Base-by-base conservation (phyloP, 2,797 vertebrate species). In the Bovichtus diacanthus region DNA sequence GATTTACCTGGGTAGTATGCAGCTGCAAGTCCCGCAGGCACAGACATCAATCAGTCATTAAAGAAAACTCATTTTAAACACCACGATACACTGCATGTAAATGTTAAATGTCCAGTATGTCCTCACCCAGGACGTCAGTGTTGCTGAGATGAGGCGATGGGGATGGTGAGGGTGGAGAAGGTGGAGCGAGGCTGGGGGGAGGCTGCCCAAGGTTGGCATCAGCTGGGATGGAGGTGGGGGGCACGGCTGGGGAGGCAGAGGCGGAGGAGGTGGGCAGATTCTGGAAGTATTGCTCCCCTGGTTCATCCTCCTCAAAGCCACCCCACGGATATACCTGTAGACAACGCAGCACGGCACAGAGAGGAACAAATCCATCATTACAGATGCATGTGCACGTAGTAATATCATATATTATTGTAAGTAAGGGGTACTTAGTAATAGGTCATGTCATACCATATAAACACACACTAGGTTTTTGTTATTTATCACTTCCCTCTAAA, bases 1-100 rank as follows among this genome's bases (percentile, higher is more conserved):
- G 97, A 97, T 94, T 99, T 99, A 83, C 98, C 98, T 59, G 98
- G 98, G 88, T 97, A 97, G 91, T 97, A 96, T 21, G 96, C 97
- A 96, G 95, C 81, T 93, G 81, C 59, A 80, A 47, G 60, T 16
- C 3, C 21, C 10, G 31, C 19, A 62, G 55, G 76, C 15, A 63
- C 7, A 85, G 0, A 72, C 47, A 13, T 19, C n/a, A n/a, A n/a
- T n/a, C n/a, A n/a, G 31, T 59, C 6, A 61, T 21, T 34, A 25
- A 11, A 68, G 7, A 19, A 39, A 15, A 51, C 25, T 44, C 3
- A 6, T 49, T 39, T 73, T 81, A 89, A 70, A 10, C 18, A 46
- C 0, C 34, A 31, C 9, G 2, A 54, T 1, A 6, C n/a, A 10
- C 9, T 38, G 62, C 80, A 7, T 34, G 31, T 34, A 15, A 2